Conservation (phyloP, 30 jellyfish, hydroid and myxozoan species). For the Pseudorhiza aurosa region DNA sequence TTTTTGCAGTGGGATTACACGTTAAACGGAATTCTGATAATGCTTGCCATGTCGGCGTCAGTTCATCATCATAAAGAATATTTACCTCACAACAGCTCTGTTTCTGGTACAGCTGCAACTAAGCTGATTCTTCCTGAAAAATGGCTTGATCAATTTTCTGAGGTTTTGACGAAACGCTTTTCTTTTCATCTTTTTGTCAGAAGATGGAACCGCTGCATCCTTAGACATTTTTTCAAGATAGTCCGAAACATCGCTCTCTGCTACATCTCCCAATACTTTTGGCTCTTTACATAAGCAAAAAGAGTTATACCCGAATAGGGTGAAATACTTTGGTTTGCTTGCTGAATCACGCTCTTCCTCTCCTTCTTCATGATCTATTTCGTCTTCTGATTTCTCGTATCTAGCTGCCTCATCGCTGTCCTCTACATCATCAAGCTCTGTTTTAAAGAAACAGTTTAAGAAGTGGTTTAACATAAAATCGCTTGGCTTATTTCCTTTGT, state of each 20-base stretch:
- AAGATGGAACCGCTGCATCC: not conserved
- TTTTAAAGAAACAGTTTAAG: too few species aligned
- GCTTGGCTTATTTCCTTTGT: too few species aligned
- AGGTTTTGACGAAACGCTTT: not conserved
- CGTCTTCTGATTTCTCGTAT: too few species aligned
- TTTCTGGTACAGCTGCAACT: not conserved
- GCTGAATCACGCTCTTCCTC: not conserved
- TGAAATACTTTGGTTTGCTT: not conserved
- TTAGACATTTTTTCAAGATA: not conserved
- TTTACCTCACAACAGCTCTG: conserved; percentile 1
- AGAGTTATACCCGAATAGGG: not conserved
- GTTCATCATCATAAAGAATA: too few species aligned
- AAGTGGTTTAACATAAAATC: too few species aligned
- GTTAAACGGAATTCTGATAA: too few species aligned
- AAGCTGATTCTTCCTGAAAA: not conserved
- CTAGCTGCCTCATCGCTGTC: not conserved
- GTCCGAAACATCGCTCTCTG: not conserved
- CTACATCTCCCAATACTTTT: not conserved
- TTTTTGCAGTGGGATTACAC: too few species aligned
- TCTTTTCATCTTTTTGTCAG: not conserved
- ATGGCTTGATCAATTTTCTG: not conserved
- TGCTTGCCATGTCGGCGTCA: too few species aligned
- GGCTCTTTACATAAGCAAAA: not conserved
- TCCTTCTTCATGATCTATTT: not conserved
- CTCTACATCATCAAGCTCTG: conserved; percentile 1